Conservation (phyloP, 2,113 vertebrate genomes). For the Pipra filicauda region DNA sequence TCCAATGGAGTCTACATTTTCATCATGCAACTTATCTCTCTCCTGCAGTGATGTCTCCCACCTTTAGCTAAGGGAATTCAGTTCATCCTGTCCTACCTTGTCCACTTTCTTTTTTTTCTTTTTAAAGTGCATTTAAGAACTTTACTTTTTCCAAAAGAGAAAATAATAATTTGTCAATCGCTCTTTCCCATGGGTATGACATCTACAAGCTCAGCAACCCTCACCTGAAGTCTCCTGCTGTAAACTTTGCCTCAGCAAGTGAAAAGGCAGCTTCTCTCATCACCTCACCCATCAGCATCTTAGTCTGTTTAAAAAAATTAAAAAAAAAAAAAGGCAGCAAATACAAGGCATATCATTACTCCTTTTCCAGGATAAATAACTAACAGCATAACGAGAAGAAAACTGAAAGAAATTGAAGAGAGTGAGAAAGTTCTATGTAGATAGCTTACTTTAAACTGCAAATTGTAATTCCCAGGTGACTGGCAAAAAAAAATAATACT, state of each 20-base stretch:
- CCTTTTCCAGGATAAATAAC: neutral
- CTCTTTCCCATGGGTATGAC: neutral
- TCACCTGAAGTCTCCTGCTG: slow-evolving; percentile 98
- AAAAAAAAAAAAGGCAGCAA: neutral
- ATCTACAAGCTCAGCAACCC: neutral
- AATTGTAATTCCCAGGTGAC: neutral
- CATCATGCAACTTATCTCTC: neutral
- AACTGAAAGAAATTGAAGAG: neutral
- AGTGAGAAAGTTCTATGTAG: neutral
- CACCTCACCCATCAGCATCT: slow-evolving; percentile 97
- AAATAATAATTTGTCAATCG: neutral
- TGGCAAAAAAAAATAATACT: neutral
- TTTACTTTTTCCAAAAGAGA: neutral
- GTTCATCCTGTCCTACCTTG: neutral
- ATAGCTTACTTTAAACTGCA: neutral
- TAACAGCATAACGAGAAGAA: neutral
- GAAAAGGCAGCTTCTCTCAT: slow-evolving; percentile 99
- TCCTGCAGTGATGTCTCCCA: neutral
- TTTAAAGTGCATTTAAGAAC: neutral
- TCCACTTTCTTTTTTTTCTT: neutral
- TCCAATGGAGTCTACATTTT: neutral
- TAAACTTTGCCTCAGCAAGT: slow-evolving; percentile 96
- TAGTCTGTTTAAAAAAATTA: slow-evolving; percentile 78
- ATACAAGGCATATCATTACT: neutral
- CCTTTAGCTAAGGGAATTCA: neutral